Conservation (phyloP, 2,888 invertebrate genomes). For the Eupithecia dodoneata region DNA sequence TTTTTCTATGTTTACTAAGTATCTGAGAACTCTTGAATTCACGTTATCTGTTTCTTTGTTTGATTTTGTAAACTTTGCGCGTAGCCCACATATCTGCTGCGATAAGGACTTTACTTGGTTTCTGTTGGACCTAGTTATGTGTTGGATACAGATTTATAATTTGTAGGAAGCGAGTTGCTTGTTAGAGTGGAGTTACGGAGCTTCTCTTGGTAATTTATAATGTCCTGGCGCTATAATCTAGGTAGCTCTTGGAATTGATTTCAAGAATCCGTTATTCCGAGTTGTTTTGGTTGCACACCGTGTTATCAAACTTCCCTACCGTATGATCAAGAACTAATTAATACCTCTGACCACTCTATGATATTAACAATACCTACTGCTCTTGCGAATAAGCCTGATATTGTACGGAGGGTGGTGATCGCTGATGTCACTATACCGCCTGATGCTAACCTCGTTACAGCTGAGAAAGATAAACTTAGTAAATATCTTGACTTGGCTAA, state of each 20-base stretch:
- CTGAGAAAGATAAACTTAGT: too few species aligned
- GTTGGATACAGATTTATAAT: not conserved
- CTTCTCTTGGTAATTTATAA: not conserved
- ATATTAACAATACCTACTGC: not conserved
- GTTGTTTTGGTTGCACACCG: not conserved
- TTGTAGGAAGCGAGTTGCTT: not conserved
- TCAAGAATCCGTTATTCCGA: not conserved
- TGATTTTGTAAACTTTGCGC: constrained; percentile 25
- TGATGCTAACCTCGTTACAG: too few species aligned
- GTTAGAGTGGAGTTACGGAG: not conserved
- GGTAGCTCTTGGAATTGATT: not conserved
- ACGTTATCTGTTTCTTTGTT: constrained; percentile 25
- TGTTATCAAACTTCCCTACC: not conserved
- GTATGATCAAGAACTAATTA: not conserved
- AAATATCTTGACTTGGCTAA: too few species aligned
- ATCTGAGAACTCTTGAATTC: constrained; percentile 4
- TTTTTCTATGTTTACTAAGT: constrained; percentile 3
- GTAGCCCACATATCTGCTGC: constrained; percentile 20
- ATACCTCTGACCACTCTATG: not conserved
- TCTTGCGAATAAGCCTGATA: too few species aligned
- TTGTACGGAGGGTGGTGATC: too few species aligned
- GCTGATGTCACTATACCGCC: too few species aligned
- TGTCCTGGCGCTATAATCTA: not conserved
- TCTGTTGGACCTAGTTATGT: constrained; percentile 8
- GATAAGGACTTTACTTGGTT: constrained; percentile 2